phyloP scores from a whole-genome alignment of 2,888 invertebrate species.

The Agrilus biguttatus region DNA sequence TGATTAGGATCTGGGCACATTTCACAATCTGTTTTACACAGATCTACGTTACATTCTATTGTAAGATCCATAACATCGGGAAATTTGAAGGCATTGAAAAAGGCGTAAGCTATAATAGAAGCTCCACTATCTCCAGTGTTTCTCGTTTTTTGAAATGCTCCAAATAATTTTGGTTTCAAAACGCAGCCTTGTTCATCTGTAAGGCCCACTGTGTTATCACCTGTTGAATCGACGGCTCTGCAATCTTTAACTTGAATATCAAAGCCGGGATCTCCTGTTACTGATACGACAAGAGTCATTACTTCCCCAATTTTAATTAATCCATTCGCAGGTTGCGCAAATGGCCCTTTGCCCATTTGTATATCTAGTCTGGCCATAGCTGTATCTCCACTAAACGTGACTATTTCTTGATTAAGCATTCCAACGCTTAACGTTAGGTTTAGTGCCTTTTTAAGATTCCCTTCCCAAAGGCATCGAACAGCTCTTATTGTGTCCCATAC shows the following conservation, averaged over 20 bases:
- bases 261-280: conserved; percentile 65
- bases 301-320: conserved; percentile 68
- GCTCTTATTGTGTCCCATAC: conserved; percentile 68
- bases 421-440: conserved; percentile 63
- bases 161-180: conserved; percentile 64
- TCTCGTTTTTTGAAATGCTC: conserved; percentile 66
- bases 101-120: conserved; percentile 62
- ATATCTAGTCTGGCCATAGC: conserved; percentile 67
- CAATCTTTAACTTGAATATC: conserved; percentile 68
- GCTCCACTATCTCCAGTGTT: conserved; percentile 60
- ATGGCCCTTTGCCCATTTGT: conserved; percentile 62
- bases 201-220: conserved; percentile 48
- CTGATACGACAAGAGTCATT: conserved; percentile 67
- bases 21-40: conserved; percentile 68
- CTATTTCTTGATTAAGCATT: conserved; percentile 65
- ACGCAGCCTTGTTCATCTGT: conserved; percentile 67
- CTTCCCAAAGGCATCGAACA: conserved; percentile 71
- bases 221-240: conserved; percentile 55
- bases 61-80: conserved; percentile 73
- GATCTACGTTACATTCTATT: conserved; percentile 68
- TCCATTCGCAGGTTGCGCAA: conserved; percentile 60
- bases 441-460: conserved; percentile 59
- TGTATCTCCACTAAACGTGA: conserved; percentile 74
- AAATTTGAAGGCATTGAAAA: conserved; percentile 71
- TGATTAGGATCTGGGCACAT: conserved; percentile 53